These are phyloP conservation scores for Leptoteleia sp. DNA, from an alignment of 1,140 invertebrate genomes.

Conservation along the genomic window DNA sequence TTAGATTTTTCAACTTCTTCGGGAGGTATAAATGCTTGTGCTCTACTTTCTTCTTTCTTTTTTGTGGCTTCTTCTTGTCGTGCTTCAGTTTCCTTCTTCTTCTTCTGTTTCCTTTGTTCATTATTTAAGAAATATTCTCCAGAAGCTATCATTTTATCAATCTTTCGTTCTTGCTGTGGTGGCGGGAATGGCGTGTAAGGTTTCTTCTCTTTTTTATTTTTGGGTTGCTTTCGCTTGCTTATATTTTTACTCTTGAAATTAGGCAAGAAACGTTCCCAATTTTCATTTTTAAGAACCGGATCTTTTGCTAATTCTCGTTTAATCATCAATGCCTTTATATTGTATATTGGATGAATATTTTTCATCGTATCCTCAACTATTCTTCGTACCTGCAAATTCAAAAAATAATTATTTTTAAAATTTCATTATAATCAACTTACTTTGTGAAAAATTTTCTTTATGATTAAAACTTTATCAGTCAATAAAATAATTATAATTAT, in stretches of 20 bases:
- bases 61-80: constrained; percentile 87
- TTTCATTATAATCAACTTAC: no score
- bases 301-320: constrained; percentile 97
- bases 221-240: constrained; percentile 91
- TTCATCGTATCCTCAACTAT: constrained; percentile 99
- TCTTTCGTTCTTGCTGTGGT: constrained; percentile 93
- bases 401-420: no score
- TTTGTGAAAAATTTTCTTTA: no score
- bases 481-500: no score
- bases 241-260: constrained; percentile 97
- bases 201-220: constrained; percentile 93
- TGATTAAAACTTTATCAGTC: no score
- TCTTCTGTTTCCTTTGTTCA: constrained; percentile 88
- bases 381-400: constrained; percentile 86
- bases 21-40: constrained; percentile 91
- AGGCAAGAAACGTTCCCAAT: constrained; percentile 98
- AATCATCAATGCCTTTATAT: constrained; percentile 99
- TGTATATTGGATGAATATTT: constrained; percentile 99
- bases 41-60: constrained; percentile 88
- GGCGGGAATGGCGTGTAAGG: constrained; percentile 99
- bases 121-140: constrained; percentile 98
- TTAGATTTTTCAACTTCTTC: constrained; percentile 82
- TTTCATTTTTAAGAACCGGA: constrained; percentile 94
- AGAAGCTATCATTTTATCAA: constrained; percentile 95
- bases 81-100: constrained; percentile 87